Evolutionary conservation across 2,797 vertebrate species (phyloP).

Genomic region (Melanotaenia pygmaea): DNA sequence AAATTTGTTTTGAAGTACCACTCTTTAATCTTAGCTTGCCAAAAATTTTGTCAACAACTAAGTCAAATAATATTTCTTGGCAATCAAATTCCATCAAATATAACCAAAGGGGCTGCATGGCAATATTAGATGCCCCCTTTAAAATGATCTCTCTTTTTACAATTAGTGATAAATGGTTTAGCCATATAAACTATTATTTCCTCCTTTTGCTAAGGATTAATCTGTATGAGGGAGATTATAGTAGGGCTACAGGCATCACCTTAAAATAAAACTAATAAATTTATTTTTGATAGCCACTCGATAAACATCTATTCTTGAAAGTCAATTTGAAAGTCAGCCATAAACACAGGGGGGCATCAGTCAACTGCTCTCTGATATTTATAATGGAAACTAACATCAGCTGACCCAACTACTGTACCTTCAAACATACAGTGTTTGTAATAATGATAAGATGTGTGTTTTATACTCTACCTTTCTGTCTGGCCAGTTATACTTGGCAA

Average conservation of each 20-base stretch:
- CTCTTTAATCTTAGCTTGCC: slow-evolving; percentile 35
- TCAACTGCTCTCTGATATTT: neutral
- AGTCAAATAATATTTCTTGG: slow-evolving; percentile 30
- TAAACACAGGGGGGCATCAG: neutral
- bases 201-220: neutral
- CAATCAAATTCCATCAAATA: slow-evolving; percentile 2
- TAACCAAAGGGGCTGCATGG: neutral
- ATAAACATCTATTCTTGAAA: neutral
- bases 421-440: neutral
- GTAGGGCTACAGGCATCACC: neutral
- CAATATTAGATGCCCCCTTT: neutral
- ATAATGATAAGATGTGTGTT: slow-evolving; percentile 24
- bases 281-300: neutral
- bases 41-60: slow-evolving; percentile 33
- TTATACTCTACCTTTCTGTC: slow-evolving; percentile 91
- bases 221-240: neutral
- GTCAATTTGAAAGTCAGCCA: slow-evolving; percentile 7
- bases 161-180: neutral
- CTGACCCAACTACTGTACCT: slow-evolving; percentile 8
- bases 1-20: slow-evolving; percentile 30
- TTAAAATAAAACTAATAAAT: neutral
- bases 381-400: slow-evolving; percentile 21
- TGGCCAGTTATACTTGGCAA: slow-evolving; percentile 97
- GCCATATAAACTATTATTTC: neutral
- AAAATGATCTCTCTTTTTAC: neutral